Conservation (phyloP, 2,888 invertebrate genomes). For the Harmothoe impar region DNA sequence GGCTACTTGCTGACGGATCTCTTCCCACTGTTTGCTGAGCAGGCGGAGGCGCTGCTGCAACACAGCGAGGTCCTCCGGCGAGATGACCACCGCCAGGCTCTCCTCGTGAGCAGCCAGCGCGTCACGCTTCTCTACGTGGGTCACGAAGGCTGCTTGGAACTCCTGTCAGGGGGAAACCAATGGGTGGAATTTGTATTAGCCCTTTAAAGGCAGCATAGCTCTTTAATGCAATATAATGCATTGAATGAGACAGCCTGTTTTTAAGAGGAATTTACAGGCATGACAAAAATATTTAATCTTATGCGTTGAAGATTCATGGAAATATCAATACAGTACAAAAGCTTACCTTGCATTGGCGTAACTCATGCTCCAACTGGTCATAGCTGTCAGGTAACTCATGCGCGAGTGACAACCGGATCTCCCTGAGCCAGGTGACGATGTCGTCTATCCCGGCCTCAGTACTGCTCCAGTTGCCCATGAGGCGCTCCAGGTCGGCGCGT, state of each 20-base stretch:
- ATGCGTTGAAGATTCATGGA: no score
- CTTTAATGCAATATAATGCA: no score
- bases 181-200: background rate
- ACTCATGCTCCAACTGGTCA: constrained; percentile 78
- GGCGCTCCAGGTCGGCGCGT: constrained; percentile 74
- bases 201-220: no score
- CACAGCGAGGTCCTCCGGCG: constrained; percentile 79
- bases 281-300: no score
- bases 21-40: constrained; percentile 82
- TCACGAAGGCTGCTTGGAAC: constrained; percentile 75
- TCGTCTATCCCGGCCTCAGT: constrained; percentile 81
- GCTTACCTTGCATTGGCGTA: constrained; percentile 78
- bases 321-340: background rate
- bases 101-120: constrained; percentile 74
- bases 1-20: constrained; percentile 77
- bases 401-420: constrained; percentile 74
- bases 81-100: constrained; percentile 74
- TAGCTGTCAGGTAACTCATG: constrained; percentile 77
- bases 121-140: constrained; percentile 75
- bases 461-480: constrained; percentile 77
- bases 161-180: constrained; percentile 74
- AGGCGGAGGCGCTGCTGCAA: constrained; percentile 80
- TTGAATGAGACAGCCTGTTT: no score
- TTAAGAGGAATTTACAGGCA: no score
- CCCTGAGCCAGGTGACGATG: constrained; percentile 79